Evolutionary conservation across 2,113 vertebrate genomes (phyloP), one percentile per base, ranked within the genome.

Genomic region (Pelobates fuscus): DNA sequence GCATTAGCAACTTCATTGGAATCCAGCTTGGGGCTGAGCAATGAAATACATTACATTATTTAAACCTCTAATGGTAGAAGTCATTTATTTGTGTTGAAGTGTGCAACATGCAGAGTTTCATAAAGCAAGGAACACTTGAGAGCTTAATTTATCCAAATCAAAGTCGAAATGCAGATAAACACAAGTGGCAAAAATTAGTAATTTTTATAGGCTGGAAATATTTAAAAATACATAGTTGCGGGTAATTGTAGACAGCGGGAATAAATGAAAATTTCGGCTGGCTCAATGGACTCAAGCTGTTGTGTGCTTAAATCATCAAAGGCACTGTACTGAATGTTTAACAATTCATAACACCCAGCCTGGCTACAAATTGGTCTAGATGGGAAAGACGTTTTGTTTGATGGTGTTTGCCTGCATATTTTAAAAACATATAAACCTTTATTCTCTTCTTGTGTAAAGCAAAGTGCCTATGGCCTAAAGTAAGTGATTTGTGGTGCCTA

Each of bases 1-100:
- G 94, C 94, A 96, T 97, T 96, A 98, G 92, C 91, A 92, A 94
- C 94, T 96, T 96, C 86, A 86, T 93, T 93, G 94, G 94, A 92
- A 95, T 94, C 93, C 93, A 88, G 94, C 92, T 87, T 92, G 91
- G 89, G 92, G 92, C 91, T 91, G 89, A 91, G 92, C 89, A 88
- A 37, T 93, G 93, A 95, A 93, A 91, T 92, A 88, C 92, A 84
- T 93, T 88, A 92, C 90, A 94, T 93, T 93, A 94, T 90, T 89
- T 91, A 93, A 92, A 93, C 91, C 93, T 94, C 91, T 95, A 93
- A 95, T 95, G 93, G 93, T 94, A 90, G 90, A 92, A 94, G 93
- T 94, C 91, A 93, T 92, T 91, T 91, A 89, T 91, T 91, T 90
- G 92, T 93, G 90, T 92, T 91, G 90, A 94, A 93, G 89, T 93